Base-by-base conservation (phyloP, 1,140 invertebrate genomes). In the Aphelinus certus region DNA sequence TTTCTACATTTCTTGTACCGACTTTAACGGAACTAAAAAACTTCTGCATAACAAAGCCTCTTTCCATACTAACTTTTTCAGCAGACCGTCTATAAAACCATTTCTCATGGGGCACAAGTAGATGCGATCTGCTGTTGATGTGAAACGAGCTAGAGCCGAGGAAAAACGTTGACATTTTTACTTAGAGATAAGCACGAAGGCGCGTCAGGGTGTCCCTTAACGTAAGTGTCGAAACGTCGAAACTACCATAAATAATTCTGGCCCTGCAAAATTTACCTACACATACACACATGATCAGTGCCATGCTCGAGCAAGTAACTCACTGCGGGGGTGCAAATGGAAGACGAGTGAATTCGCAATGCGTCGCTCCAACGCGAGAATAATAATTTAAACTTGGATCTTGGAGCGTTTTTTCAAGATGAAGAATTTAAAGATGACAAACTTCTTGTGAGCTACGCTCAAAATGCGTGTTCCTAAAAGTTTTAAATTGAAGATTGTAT, bases 191-290 rank as follows among this genome's bases (percentile, higher is more conserved):
- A 70, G 68, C 58, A 26, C 26, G 42, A 61, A 51, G 51, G 43
- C 7, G 53, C n/a, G 49, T 51, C n/a, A 1, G 43, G 1, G 47
- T 61, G 68, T 70, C 68, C 57, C 68, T 61, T 43, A 60, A 61
- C 67, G 58, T 42, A 10, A 51, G 57, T 49, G 48, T 61, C 66
- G 66, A 61, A 70, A 61, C 58, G 48, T 61, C 58, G 53, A 66
- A 26, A 10, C n/a, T 2, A 51, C 47, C 68, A 61, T 70, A 61
- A 70, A 70, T 70, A 61, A 70, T 70, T 70, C 68, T 49, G n/a
- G 47, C 43, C 26, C 26, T 70, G 26, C 10, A 61, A 70, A 61
- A 70, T 61, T 60, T 48, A 61, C 58, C 3, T 48, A 70, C 66
- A 61, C 9, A 55, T 42, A 66, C 48, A 53, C 64, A 55, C 57